phyloP scores from a whole-genome alignment of 2,888 invertebrate genomes.

The Dysmachus trigonus region DNA sequence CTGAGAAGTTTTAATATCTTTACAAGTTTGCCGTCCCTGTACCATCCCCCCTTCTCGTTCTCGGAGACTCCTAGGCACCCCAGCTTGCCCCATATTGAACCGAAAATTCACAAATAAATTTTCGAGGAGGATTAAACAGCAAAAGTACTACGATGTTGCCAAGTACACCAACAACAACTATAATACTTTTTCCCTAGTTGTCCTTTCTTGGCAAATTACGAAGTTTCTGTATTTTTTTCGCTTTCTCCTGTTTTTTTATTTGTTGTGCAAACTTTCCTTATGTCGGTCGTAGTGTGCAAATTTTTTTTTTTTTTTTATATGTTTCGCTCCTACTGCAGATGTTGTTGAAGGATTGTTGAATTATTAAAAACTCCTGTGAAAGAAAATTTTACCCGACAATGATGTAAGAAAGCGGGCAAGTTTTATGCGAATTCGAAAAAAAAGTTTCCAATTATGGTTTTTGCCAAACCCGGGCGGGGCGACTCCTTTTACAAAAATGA shows the following conservation, averaged over 20 bases:
- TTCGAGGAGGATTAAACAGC: background rate
- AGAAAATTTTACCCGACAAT: background rate
- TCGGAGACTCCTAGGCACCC: background rate
- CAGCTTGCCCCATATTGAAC: background rate
- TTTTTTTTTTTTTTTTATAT: background rate
- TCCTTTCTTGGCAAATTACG: background rate
- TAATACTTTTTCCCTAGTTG: background rate
- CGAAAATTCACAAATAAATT: background rate
- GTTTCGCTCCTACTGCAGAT: background rate
- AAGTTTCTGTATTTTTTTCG: background rate
- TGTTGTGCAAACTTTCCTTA: background rate
- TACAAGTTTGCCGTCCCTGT: too few relatives aligned
- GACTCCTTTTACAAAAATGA: background rate
- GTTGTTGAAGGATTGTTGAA: conserved; percentile 11
- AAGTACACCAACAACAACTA: background rate
- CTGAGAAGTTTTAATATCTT: background rate
- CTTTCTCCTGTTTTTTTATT: background rate
- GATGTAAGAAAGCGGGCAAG: background rate
- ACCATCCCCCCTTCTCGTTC: background rate
- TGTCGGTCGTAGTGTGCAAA: background rate
- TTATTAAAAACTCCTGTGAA: background rate
- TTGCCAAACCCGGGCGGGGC: background rate
- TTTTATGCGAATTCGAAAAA: background rate
- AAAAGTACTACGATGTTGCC: background rate
- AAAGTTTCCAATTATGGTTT: conserved; percentile 29